A percentile compares a stretch with the other conserved stretches of the same genome.
phyloP scores from a whole-genome alignment of 1,140 invertebrate species.

The Coptotermes formosanus region DNA sequence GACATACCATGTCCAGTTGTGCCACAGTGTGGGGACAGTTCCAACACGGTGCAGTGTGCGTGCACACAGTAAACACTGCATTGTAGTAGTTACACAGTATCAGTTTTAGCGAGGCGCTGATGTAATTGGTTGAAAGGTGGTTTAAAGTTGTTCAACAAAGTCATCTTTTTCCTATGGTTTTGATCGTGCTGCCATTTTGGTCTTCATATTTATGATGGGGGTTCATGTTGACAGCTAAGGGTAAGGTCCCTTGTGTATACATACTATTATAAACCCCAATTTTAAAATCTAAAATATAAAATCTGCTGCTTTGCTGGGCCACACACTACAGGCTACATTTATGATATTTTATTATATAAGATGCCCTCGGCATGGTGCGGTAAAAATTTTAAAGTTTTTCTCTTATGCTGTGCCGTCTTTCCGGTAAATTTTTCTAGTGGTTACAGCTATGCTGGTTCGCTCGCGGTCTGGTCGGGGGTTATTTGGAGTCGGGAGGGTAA shows the following conservation, averaged over 20 bases:
- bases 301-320: background rate
- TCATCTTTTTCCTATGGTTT: background rate
- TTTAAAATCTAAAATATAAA: constrained; percentile 16
- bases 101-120: background rate
- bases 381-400: background rate
- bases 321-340: background rate
- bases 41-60: too few relatives aligned
- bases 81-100: too few relatives aligned
- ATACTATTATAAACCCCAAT: background rate
- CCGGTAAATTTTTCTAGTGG: constrained; percentile 9
- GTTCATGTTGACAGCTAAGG: background rate
- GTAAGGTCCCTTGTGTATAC: background rate
- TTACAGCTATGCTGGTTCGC: background rate
- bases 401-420: background rate
- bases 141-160: background rate
- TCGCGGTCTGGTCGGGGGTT: background rate
- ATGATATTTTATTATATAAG: constrained; percentile 11
- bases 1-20: too few relatives aligned
- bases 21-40: too few relatives aligned
- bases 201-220: background rate
- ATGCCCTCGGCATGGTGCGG: background rate
- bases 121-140: background rate
- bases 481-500: background rate
- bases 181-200: background rate
- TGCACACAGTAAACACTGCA: too few relatives aligned